Base-by-base conservation (phyloP, 64 coral and sea anemone species). In the Montipora sp. region DNA sequence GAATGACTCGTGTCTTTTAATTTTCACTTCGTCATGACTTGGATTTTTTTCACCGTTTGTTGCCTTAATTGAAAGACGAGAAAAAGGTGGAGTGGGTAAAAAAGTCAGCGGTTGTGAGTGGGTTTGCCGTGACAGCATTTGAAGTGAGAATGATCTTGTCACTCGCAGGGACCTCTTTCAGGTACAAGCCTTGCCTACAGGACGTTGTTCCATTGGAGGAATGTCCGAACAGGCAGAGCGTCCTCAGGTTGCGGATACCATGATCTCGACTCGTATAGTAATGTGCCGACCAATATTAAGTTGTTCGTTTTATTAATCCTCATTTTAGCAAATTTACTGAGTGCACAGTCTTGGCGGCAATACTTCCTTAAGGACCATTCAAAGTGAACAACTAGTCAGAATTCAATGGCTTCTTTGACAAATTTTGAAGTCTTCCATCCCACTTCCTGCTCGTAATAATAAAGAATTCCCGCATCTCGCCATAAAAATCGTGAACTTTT, bases 271-370 rank as follows among this genome's bases (percentile, higher is more conserved):
- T 24, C 24, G 24, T 24, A 24, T 24, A 24, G 24, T 24, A 24
- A 24, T 24, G 24, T 24, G 24, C 24, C 24, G 24, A 24, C 24
- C 24, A 24, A 24, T 24, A 24, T 24, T 24, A 24, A 24, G 24
- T 24, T 24, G 24, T 24, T 24, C 24, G 24, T 24, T 24, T 24
- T 24, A 24, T 24, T 24, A 89, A 58, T 14, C 49, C 51, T 51
- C 73, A 89, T 27, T 75, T 50, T 9, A 53, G 66, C 11, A 77
- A 51, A 6, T 77, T 48, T 45, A 89, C 87, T 48, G 84, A 87
- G 73, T 89, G 48, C 51, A 89, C 87, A 20, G 73, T 77, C 51
- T 89, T 89, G 15, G 86, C 87, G 49, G 73, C 48, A 75, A 77
- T 11, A 77, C 73, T 75, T 57, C 87, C 49, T 51, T 89, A 51